Evolutionary conservation across 2,888 invertebrate species (phyloP).

Genomic region (Lasioglossum zephyrum): DNA sequence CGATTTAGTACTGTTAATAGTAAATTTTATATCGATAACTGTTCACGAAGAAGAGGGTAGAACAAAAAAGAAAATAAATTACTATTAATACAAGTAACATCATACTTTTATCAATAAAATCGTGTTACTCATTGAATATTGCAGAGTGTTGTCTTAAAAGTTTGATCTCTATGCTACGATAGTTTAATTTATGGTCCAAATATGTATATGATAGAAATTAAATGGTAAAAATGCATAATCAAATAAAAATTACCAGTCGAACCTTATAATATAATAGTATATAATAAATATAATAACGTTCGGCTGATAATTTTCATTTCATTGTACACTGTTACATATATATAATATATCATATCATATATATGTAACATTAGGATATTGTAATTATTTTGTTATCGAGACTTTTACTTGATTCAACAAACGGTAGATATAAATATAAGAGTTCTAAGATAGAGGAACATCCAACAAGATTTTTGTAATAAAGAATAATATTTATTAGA

Average conservation of each 20-base stretch:
- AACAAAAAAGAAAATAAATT: conserved; percentile 11
- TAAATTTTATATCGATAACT: conserved; percentile 36
- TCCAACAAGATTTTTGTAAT: conserved; percentile 23
- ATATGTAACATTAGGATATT: conserved; percentile 31
- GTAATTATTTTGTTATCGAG: conserved; percentile 49
- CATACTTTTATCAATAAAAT: conserved; percentile 47
- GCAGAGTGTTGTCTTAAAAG: conserved; percentile 33
- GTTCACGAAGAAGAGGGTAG: neutral
- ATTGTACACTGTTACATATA: too few relatives aligned
- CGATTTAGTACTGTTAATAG: conserved; percentile 45
- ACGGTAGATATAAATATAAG: conserved; percentile 30
- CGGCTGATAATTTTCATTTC: too few relatives aligned
- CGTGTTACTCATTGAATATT: conserved; percentile 30
- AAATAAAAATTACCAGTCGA: conserved; percentile 26
- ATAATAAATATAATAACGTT: too few relatives aligned
- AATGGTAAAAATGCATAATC: conserved; percentile 24
- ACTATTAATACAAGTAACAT: conserved; percentile 29
- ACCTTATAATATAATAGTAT: conserved; percentile 9
- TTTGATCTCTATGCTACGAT: conserved; percentile 49
- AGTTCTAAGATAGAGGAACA: conserved; percentile 1
- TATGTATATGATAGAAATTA: conserved; percentile 20
- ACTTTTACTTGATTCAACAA: conserved; percentile 29
- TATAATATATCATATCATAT: neutral
- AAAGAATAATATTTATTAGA: conserved; percentile 25
- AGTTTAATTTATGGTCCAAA: conserved; percentile 44